phyloP scores from a whole-genome alignment of 2,113 vertebrate species.

The Python bivittatus region DNA sequence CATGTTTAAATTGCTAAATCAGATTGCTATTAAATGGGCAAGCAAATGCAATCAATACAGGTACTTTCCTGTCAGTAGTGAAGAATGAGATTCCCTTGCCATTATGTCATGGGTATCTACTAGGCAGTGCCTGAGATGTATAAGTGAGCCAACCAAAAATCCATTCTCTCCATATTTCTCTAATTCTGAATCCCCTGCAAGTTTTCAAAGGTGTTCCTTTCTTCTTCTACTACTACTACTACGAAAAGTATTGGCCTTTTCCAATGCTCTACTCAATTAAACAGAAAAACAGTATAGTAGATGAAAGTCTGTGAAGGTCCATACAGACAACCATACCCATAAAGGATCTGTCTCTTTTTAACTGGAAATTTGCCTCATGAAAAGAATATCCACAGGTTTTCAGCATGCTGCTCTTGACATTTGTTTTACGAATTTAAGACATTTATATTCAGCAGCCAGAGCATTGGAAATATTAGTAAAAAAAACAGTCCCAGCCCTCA shows the following conservation, averaged over 20 bases:
- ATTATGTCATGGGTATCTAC: not conserved
- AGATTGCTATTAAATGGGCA: not conserved
- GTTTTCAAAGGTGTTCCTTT: not conserved
- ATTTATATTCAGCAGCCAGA: not conserved
- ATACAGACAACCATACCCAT: not conserved
- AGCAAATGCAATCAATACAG: not conserved
- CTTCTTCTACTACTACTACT: rapidly evolving
- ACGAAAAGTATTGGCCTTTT: not conserved
- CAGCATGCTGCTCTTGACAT: not conserved
- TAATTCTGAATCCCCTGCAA: not conserved
- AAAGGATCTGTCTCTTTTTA: not conserved
- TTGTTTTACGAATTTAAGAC: not conserved
- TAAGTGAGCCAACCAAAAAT: not conserved
- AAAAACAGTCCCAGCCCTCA: not conserved
- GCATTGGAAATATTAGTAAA: not conserved
- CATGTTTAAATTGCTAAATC: not conserved
- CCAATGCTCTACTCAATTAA: not conserved
- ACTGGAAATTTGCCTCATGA: not conserved
- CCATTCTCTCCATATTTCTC: not conserved
- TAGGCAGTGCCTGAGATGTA: not conserved
- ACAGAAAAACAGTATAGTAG: not conserved
- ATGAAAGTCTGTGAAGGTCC: not conserved
- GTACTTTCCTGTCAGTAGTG: not conserved
- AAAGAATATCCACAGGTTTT: not conserved
- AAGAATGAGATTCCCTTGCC: not conserved